A percentile compares a stretch with the other conserved stretches of the same genome.
phyloP scores from a whole-genome alignment of 1,140 invertebrate species.

The Choristoneura fumiferana region DNA sequence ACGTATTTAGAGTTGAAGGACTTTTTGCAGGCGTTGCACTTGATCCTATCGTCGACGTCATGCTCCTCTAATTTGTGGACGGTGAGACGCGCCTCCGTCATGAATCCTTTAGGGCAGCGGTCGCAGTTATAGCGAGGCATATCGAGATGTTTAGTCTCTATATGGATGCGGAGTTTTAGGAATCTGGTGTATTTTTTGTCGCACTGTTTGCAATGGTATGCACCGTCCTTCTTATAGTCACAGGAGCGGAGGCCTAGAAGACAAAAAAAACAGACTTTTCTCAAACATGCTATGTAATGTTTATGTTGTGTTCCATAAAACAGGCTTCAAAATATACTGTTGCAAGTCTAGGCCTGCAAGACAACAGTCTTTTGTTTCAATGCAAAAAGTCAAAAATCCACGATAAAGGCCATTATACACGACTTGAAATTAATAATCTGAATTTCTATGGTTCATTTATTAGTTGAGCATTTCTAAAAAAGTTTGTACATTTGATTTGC shows the following conservation, averaged over 20 bases:
- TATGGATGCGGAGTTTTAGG: conserved; percentile 41
- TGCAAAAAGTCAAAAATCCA: no score
- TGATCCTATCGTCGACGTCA: conserved; percentile 51
- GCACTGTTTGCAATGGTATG: conserved; percentile 43
- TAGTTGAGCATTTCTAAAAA: no score
- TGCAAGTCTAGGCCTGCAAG: no score
- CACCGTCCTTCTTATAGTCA: conserved; percentile 48
- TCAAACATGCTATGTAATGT: no score
- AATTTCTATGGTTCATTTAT: no score
- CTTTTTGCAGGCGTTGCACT: conserved; percentile 62
- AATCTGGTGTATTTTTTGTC: conserved; percentile 48
- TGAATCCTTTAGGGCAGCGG: conserved; percentile 46
- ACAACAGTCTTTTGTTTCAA: no score
- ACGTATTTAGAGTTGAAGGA: conserved; percentile 52
- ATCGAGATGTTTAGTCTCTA: conserved; percentile 55
- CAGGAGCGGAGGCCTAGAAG: conserved; percentile 36
- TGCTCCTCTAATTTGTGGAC: conserved; percentile 55
- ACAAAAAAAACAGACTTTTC: conserved; percentile 32
- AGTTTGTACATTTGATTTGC: no score
- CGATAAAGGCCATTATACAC: no score
- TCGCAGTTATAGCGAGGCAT: conserved; percentile 44
- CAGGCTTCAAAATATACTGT: no score
- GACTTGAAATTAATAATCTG: no score
- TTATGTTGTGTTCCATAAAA: no score
- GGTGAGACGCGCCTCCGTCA: conserved; percentile 48